Evolutionary conservation across 2,888 invertebrate species (phyloP).

Genomic region (Pachliopta kotzebuea): DNA sequence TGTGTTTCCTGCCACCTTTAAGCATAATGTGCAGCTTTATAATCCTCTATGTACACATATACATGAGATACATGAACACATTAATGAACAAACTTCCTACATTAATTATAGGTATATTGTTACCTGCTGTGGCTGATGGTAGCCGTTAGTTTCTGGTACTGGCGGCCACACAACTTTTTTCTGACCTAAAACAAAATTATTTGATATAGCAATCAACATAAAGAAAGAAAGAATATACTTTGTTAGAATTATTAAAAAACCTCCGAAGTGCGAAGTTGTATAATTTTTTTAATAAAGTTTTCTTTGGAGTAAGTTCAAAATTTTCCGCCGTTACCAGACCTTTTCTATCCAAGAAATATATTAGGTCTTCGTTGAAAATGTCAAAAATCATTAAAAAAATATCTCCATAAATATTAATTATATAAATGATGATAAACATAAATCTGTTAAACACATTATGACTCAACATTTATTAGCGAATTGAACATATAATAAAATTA

Average conservation of each 20-base stretch:
- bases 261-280: no score
- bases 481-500: no score
- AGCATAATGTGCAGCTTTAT: conserved; percentile 62
- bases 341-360: neutral
- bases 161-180: conserved; percentile 95
- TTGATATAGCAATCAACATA: no score
- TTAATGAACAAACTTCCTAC: neutral
- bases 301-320: no score
- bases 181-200: conserved; percentile 82
- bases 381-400: neutral
- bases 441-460: no score
- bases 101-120: conserved; percentile 14
- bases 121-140: conserved; percentile 84
- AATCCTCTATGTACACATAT: conserved; percentile 41
- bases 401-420: no score
- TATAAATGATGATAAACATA: no score
- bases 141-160: conserved; percentile 84
- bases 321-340: neutral
- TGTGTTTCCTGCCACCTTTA: conserved; percentile 46
- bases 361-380: neutral
- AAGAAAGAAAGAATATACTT: no score
- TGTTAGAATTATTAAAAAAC: no score
- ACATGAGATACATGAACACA: conserved; percentile 39
- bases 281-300: no score
- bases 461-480: no score